phyloP scores from a whole-genome alignment of 2,888 invertebrate species.

The Drosophila kanekoi region DNA sequence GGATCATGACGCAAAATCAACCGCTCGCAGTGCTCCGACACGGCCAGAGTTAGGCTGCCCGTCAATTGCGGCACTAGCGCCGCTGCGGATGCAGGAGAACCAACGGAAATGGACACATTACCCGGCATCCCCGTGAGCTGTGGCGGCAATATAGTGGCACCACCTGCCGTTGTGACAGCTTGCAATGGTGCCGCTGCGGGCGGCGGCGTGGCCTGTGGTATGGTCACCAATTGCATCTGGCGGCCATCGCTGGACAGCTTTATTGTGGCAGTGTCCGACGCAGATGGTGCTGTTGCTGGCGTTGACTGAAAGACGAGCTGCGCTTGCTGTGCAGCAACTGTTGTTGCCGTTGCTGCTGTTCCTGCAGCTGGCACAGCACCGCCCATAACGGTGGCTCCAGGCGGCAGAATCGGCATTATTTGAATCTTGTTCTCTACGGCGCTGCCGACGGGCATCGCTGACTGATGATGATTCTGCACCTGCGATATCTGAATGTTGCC shows the following conservation, averaged over 20 bases:
- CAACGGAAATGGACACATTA: slow-evolving; percentile 81
- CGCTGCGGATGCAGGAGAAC: slow-evolving; percentile 82
- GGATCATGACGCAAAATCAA: slow-evolving; percentile 89
- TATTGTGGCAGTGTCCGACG: slow-evolving; percentile 60
- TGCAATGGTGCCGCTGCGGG: slow-evolving; percentile 39
- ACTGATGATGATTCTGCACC: slow-evolving; percentile 74
- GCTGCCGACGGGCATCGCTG: slow-evolving; percentile 76
- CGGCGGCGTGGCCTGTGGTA: slow-evolving; percentile 68
- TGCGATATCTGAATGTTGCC: slow-evolving; percentile 86
- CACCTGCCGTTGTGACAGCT: slow-evolving; percentile 58
- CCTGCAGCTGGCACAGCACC: slow-evolving; percentile 48
- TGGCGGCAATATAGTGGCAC: slow-evolving; percentile 67
- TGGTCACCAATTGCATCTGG: slow-evolving; percentile 78
- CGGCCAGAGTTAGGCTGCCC: slow-evolving; percentile 88
- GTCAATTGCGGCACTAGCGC: slow-evolving; percentile 86
- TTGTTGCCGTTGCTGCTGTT: slow-evolving; percentile 30
- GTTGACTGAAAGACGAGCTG: slow-evolving; percentile 67
- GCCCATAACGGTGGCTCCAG: slow-evolving; percentile 76
- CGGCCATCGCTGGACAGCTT: slow-evolving; percentile 73
- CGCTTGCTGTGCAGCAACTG: slow-evolving; percentile 44
- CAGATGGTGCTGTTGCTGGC: slow-evolving; percentile 39
- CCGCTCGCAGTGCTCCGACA: slow-evolving; percentile 89
- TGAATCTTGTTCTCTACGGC: slow-evolving; percentile 85
- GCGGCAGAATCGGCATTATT: slow-evolving; percentile 84
- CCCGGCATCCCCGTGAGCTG: slow-evolving; percentile 75